Evolutionary conservation across 2,888 invertebrate species (phyloP).

Genomic region (Thumatha senex): DNA sequence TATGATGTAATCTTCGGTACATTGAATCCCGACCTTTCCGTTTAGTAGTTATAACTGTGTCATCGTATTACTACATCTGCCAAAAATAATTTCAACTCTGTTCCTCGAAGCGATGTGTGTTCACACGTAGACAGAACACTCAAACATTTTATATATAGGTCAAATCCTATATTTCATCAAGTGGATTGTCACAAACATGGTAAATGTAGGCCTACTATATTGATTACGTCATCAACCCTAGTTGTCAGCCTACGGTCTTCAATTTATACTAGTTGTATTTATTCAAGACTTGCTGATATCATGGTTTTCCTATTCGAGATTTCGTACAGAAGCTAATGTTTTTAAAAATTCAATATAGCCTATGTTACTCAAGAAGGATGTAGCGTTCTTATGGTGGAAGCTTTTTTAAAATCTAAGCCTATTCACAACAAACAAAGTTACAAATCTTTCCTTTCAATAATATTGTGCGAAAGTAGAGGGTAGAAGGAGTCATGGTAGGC

Average conservation of each 20-base stretch:
- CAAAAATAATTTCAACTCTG: conserved; percentile 33
- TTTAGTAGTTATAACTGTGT: conserved; percentile 32
- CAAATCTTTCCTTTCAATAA: no score
- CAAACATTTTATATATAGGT: conserved; percentile 6
- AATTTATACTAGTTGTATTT: not conserved
- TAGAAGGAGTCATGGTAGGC: no score
- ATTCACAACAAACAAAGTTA: no score
- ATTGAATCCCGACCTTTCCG: conserved; percentile 27
- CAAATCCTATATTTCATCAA: conserved; percentile 3
- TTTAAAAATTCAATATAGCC: no score
- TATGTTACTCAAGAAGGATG: no score
- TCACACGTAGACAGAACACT: conserved; percentile 10
- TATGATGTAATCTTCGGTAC: conserved; percentile 7
- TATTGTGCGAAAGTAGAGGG: no score
- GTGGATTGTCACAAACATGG: not conserved
- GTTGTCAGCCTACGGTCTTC: not conserved
- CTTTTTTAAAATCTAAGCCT: no score
- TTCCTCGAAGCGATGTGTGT: conserved; percentile 31
- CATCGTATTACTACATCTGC: conserved; percentile 38
- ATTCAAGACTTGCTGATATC: not conserved
- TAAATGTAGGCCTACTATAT: not conserved
- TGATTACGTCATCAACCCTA: conserved; percentile 1
- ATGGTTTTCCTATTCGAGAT: no score
- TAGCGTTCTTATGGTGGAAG: no score
- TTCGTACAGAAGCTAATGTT: no score